Evolutionary conservation across 2,888 invertebrate species (phyloP), one percentile per base, ranked within the genome.

Genomic region (Meloe dianella): DNA sequence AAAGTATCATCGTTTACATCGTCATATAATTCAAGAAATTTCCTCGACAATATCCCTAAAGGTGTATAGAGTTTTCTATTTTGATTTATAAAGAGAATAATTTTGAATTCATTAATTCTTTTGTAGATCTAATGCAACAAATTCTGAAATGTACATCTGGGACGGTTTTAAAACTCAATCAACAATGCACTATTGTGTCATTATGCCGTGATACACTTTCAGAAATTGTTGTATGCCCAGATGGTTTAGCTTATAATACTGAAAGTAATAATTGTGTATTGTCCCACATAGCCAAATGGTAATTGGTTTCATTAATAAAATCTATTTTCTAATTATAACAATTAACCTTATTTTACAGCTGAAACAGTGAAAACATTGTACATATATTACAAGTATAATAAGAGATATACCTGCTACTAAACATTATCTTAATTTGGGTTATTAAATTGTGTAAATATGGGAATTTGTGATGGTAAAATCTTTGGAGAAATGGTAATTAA

Each of bases 181-280:
- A 77, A 17, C 77, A 81, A 64, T 85, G 85, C 72, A 78, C 80
- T 10, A 75, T 78, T 38, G 84, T 82, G 14, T 81, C 83, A 17
- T 67, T 83, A 22, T 85, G 85, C 67, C 75, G 81, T 64, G 70
- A 77, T 24, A 80, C 80, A 38, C 67, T 77, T 59, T 81, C 83
- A 9, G 82, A 83, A 73, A 79, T 84, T 30, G 73, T 85, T 58
- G 80, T 80, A 60, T 85, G 85, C 73, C 81, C 82, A n/a, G 67
- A 67, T 10, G 82, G 82, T 56, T 77, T 82, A 12, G 80, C 81
- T 10, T 85, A 81, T 68, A 84, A 85, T 73, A 73, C 79, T 2
- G 71, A 73, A 24, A 72, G 75, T n/a, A 80, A 81, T 68, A 79
- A 80, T 72, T 85, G 85, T 71, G 67, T 84, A 56, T 73, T 78